Base-by-base conservation (phyloP, 2,888 invertebrate genomes). In the Drosophila hamatofila region DNA sequence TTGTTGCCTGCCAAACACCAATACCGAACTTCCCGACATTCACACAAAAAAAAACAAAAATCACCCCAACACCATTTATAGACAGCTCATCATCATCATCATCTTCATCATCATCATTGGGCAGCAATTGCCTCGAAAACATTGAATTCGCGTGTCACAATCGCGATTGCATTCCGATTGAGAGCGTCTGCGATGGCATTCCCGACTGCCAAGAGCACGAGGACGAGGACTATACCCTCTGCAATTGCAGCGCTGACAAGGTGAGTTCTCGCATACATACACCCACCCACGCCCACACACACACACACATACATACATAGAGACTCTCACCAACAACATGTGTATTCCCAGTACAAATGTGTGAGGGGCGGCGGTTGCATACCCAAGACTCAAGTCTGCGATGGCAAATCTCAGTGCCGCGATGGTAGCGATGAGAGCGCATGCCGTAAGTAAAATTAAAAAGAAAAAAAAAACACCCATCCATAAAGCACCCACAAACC, bases 111-210 rank as follows among this genome's bases (percentile, higher is more conserved):
- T 58, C 67, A 39, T 55, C 61, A 16, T 35, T 58, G 66, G 62
- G 72, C 49, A 82, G 66, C 71, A 71, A 74, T 75, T 90, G 90
- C 78, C 84, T 88, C 81, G 83, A 87, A 81, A 79, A 93, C 93
- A 80, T 88, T 75, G 94, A 96, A 83, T 96, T 95, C 89, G 93
- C 93, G 64, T 96, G 96, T 88, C 92, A 91, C 51, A 94, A 94
- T 71, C 94, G 94, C 16, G 93, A 94, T 49, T 97, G 97, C 83
- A 95, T 97, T 66, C 96, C 96, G 49, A 94, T 94, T 83, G 95
- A 95, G 21, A 96, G 96, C 95, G 94, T 95, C 44, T 98, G 98
- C 93, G 97, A 97, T 92, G 96, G 96, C 11, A 96, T 96, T 80
- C 92, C 94, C n/a, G 98, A 98, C 92, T 98, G 98, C 85, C 92